phyloP scores from a whole-genome alignment of 2,113 vertebrate genomes.

The Marmota flaviventris region DNA sequence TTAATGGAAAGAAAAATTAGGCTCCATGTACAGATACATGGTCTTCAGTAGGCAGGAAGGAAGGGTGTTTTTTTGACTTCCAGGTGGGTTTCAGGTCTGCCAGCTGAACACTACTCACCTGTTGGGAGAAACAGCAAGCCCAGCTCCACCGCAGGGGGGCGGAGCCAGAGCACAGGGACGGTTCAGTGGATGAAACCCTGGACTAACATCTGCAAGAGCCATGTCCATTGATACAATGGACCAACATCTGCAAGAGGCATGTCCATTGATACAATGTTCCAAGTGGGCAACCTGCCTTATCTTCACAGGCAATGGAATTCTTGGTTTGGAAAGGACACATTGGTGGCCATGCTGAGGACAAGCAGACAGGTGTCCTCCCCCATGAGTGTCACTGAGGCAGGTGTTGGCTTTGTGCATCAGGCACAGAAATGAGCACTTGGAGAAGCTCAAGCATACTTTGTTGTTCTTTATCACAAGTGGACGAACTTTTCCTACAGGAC shows the following conservation, averaged over 20 bases:
- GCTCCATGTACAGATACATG: slow-evolving; percentile 70
- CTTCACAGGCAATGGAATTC: not conserved
- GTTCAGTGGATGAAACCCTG: too few relatives aligned
- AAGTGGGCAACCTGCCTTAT: not conserved
- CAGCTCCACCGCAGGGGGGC: not conserved
- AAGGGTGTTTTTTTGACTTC: slow-evolving; percentile 74
- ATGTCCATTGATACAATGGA: not conserved
- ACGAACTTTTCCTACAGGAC: too few relatives aligned
- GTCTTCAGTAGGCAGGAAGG: slow-evolving; percentile 76
- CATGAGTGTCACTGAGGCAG: too few relatives aligned
- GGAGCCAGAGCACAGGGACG: too few relatives aligned
- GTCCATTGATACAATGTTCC: not conserved
- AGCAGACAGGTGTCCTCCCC: too few relatives aligned
- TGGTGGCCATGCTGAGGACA: not conserved
- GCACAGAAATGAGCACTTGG: too few relatives aligned
- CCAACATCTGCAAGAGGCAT: too few relatives aligned
- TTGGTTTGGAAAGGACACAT: not conserved
- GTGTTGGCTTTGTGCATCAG: too few relatives aligned
- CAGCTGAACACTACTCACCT: slow-evolving; percentile 61
- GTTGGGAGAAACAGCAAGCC: slow-evolving; percentile 72
- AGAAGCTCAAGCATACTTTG: too few relatives aligned
- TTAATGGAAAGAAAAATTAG: slow-evolving; percentile 80
- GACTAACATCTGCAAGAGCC: not conserved
- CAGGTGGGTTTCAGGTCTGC: slow-evolving; percentile 71
- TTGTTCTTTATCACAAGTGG: too few relatives aligned